Evolutionary conservation across 2,797 vertebrate genomes (phyloP).

Genomic region (Anguilla megastoma): DNA sequence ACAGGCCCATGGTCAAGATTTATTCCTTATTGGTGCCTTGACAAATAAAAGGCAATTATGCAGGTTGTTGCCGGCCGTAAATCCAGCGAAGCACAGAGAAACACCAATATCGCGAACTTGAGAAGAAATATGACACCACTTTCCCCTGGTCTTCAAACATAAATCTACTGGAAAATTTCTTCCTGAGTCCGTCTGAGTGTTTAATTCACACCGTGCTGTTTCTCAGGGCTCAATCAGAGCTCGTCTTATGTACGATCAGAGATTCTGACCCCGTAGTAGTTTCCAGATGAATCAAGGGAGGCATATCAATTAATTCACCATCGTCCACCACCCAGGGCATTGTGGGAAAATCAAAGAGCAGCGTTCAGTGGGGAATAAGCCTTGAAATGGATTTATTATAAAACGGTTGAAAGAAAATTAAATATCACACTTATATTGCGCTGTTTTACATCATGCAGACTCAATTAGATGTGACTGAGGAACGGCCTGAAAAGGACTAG

Average conservation of each 20-base stretch:
- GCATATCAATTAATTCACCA: constrained; percentile 9
- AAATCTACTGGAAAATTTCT: constrained; percentile 3
- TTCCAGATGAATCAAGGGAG: background rate
- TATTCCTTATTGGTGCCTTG: constrained; percentile 9
- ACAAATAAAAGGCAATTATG: constrained; percentile 10
- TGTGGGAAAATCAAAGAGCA: background rate
- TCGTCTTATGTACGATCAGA: background rate
- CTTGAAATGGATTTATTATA: constrained; percentile 23
- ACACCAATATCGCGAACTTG: background rate
- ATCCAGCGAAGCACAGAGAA: background rate
- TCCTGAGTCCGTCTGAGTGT: background rate
- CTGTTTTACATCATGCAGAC: constrained; percentile 15
- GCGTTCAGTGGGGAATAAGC: background rate
- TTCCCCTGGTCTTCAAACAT: background rate
- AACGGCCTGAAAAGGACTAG: background rate
- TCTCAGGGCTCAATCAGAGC: constrained; percentile 2
- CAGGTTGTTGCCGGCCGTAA: background rate
- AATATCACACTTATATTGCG: constrained; percentile 7
- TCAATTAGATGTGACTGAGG: background rate
- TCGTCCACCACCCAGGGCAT: constrained; percentile 1
- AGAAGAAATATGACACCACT: background rate
- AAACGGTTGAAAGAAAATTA: background rate
- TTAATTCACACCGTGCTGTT: background rate
- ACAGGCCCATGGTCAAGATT: background rate
- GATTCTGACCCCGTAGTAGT: background rate